phyloP scores from a whole-genome alignment of 1,140 invertebrate genomes.

The Neodiprion lecontei region DNA sequence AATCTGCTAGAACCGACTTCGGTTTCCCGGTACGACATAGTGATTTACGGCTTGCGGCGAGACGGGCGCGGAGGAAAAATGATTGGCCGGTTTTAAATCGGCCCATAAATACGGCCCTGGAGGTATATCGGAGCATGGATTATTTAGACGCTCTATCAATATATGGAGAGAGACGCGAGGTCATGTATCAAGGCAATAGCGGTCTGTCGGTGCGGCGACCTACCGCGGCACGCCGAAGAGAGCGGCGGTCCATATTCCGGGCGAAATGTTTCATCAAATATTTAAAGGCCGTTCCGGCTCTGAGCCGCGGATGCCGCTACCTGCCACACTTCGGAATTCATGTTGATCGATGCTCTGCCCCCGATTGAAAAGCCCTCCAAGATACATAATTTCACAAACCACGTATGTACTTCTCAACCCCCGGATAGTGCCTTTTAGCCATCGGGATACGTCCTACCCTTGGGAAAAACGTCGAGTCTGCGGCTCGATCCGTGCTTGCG shows the following conservation, averaged over 20 bases:
- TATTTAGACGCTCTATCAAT: conserved; percentile 54
- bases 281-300: conserved; percentile 49
- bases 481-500: too few relatives aligned
- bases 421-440: too few relatives aligned
- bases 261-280: conserved; percentile 62
- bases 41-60: too few relatives aligned
- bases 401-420: background rate
- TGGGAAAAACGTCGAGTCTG: too few relatives aligned
- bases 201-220: conserved; percentile 28
- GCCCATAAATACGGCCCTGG: conserved; percentile 50
- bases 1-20: too few relatives aligned
- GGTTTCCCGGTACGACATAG: too few relatives aligned
- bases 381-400: conserved; percentile 54
- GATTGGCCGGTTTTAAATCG: conserved; percentile 48
- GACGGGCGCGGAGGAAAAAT: conserved; percentile 23
- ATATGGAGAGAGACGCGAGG: conserved; percentile 45
- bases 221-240: conserved; percentile 16
- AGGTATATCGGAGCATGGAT: conserved; percentile 40
- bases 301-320: background rate
- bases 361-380: conserved; percentile 52
- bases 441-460: too few relatives aligned
- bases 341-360: conserved; percentile 47
- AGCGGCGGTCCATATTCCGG: conserved; percentile 54
- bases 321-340: conserved; percentile 54
- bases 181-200: conserved; percentile 57